Conservation (phyloP, 2,113 vertebrate species). For the Syrmaticus mikado region DNA sequence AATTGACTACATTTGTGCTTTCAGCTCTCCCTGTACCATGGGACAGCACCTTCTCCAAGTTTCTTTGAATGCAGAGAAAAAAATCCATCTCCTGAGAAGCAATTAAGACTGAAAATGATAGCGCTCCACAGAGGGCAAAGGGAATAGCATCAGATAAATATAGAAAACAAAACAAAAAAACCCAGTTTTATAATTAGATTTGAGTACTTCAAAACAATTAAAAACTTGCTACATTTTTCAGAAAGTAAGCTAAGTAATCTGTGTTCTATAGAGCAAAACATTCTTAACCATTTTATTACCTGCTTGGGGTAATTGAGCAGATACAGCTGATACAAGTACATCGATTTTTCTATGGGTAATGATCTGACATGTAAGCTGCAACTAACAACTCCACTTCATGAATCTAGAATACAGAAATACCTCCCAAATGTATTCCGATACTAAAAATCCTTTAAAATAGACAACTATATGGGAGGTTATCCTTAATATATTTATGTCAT, state of each 20-base stretch:
- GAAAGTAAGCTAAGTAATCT: background rate
- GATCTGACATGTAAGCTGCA: background rate
- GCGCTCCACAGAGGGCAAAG: background rate
- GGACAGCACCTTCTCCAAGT: background rate
- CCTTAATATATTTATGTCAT: background rate
- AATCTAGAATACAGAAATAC: background rate
- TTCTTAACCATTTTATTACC: background rate
- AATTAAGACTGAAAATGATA: slow-evolving; percentile 32
- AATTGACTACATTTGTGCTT: background rate
- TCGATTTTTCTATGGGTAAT: background rate
- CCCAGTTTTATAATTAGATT: background rate
- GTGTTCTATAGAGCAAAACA: background rate
- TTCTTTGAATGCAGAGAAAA: background rate
- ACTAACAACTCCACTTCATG: background rate
- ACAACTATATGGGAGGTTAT: background rate
- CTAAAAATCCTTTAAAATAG: background rate
- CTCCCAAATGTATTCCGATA: background rate
- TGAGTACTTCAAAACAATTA: background rate
- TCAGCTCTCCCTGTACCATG: background rate
- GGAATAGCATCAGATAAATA: slow-evolving; percentile 13
- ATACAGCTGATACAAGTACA: background rate
- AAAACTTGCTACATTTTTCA: background rate
- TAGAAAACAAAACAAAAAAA: background rate
- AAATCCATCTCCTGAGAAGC: slow-evolving; percentile 32
- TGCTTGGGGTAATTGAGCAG: background rate